Evolutionary conservation across 92 coral and sea anemone genomes (phyloP).

Genomic region (Chrysogorgia sp.): DNA sequence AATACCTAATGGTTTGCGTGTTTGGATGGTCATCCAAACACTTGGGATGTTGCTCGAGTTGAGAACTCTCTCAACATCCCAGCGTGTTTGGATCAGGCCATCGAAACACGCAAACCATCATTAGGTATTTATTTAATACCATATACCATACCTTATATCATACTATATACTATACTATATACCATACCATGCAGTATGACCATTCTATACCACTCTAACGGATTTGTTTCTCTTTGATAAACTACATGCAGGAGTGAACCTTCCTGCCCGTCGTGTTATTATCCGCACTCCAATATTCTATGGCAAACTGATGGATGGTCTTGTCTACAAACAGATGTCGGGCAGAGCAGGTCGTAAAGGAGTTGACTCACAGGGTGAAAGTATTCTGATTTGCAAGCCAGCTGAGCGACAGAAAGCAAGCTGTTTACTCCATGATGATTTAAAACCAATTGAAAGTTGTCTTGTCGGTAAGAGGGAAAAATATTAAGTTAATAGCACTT

Average conservation of each 20-base stretch:
- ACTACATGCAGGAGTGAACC: slow-evolving; percentile 79
- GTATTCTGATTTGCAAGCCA: slow-evolving; percentile 86
- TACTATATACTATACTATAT: too few species aligned
- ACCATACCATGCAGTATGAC: background rate
- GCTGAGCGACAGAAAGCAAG: slow-evolving; percentile 79
- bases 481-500: background rate
- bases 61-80: too few species aligned
- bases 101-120: too few species aligned
- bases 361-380: slow-evolving; percentile 94
- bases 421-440: slow-evolving; percentile 73
- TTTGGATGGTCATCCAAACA: too few species aligned
- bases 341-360: slow-evolving; percentile 99
- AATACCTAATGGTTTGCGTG: too few species aligned
- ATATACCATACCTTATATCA: background rate
- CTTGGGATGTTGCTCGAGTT: too few species aligned
- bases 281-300: slow-evolving; percentile 97
- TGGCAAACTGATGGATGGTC: slow-evolving; percentile 82
- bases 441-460: slow-evolving; percentile 93
- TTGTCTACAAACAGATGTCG: slow-evolving; percentile 98
- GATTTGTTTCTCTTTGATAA: background rate
- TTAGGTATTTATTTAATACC: too few species aligned
- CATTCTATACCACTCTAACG: too few species aligned
- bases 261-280: slow-evolving; percentile 98
- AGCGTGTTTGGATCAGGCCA: too few species aligned
- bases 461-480: slow-evolving; percentile 69